Percentiles rank a stretch among this genome's conserved stretches.
phyloP scores from a whole-genome alignment of 1,140 invertebrate genomes.

The Neomicropteryx cornuta region DNA sequence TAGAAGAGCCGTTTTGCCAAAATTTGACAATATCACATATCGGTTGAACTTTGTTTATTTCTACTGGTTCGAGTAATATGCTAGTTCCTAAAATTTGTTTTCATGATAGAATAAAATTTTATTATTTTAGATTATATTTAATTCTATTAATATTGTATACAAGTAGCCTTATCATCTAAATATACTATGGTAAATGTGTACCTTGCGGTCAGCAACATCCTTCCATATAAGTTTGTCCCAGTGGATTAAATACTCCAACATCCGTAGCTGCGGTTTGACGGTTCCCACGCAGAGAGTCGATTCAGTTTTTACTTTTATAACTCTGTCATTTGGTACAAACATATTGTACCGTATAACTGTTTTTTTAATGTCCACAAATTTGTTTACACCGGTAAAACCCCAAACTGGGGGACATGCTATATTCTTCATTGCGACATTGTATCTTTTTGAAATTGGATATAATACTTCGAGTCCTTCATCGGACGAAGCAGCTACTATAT shows the following conservation, averaged over 20 bases:
- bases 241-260: slow-evolving; percentile 32
- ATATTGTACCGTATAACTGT: slow-evolving; percentile 33
- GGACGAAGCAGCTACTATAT: slow-evolving; percentile 37
- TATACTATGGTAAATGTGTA: slow-evolving; percentile 15
- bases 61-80: no score
- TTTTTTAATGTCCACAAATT: slow-evolving; percentile 33
- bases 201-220: slow-evolving; percentile 23
- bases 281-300: slow-evolving; percentile 32
- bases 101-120: no score
- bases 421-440: slow-evolving; percentile 27
- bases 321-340: slow-evolving; percentile 29
- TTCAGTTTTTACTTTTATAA: slow-evolving; percentile 26
- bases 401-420: slow-evolving; percentile 42
- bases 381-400: slow-evolving; percentile 41
- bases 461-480: slow-evolving; percentile 33
- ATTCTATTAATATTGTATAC: no score
- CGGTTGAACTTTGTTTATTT: no score
- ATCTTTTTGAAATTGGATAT: slow-evolving; percentile 23
- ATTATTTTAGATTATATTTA: no score
- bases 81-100: no score
- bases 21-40: no score
- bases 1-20: no score
- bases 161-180: no score
- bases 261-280: slow-evolving; percentile 31
- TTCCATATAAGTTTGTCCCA: slow-evolving; percentile 25